Conservation (phyloP, 2,888 invertebrate species). For the Heteropelma amictum region DNA sequence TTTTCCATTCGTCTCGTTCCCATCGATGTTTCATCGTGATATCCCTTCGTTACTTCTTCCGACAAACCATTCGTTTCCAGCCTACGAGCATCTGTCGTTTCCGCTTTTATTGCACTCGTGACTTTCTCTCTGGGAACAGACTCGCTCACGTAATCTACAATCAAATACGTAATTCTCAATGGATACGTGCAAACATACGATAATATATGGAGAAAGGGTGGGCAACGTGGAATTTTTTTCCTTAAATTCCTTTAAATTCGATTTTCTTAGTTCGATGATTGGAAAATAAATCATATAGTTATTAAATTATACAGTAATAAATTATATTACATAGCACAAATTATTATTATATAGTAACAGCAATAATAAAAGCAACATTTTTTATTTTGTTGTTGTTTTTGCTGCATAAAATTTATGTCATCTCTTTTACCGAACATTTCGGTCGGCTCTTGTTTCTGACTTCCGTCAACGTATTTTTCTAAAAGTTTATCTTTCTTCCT, state of each 20-base stretch:
- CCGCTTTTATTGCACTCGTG: slow-evolving; percentile 27
- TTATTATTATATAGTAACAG: too few species aligned
- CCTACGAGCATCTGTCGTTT: slow-evolving; percentile 26
- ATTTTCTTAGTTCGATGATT: too few species aligned
- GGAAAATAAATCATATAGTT: neutral
- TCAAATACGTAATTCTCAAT: slow-evolving; percentile 37
- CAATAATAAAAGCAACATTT: too few species aligned
- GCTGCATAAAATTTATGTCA: too few species aligned
- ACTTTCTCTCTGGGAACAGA: slow-evolving; percentile 41
- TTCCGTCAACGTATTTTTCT: neutral
- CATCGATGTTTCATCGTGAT: neutral
- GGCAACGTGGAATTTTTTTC: neutral
- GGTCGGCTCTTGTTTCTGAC: neutral
- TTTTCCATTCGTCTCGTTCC: neutral
- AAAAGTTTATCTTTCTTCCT: too few species aligned
- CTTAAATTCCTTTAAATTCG: neutral
- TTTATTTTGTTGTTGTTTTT: too few species aligned
- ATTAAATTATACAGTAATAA: too few species aligned
- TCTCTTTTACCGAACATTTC: too few species aligned
- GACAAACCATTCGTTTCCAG: slow-evolving; percentile 24
- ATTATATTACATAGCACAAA: too few species aligned
- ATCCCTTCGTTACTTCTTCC: neutral
- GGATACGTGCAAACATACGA: neutral
- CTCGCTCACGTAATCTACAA: slow-evolving; percentile 34
- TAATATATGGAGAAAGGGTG: too few species aligned